Evolutionary conservation across 35 echinoderm and acorn worm genomes (phyloP).

Genomic region (Strongylocentrotus purpuratus): DNA sequence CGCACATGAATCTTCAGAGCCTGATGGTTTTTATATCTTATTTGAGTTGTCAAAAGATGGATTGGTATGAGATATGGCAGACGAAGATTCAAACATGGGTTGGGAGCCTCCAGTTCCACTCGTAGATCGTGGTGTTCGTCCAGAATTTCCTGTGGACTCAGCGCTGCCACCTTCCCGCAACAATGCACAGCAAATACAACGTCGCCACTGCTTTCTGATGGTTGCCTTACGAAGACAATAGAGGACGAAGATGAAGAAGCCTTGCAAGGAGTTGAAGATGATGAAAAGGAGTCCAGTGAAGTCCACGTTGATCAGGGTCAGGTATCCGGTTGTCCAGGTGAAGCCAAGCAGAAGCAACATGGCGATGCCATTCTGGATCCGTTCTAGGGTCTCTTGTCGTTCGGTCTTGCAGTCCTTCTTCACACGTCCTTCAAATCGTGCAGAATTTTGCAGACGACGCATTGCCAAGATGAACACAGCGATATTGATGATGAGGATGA

Average conservation of each 20-base stretch:
- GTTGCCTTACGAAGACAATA: neutral
- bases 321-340: neutral
- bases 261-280: slow-evolving; percentile 2
- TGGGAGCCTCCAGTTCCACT: no score
- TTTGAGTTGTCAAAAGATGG: no score
- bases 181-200: no score
- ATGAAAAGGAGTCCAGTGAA: neutral
- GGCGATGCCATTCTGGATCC: neutral
- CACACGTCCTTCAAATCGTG: neutral
- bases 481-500: neutral
- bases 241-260: slow-evolving; percentile 11
- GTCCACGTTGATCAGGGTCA: neutral
- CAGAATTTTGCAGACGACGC: neutral
- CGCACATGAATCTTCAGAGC: no score
- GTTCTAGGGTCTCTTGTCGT: neutral
- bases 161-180: no score
- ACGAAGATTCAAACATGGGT: no score
- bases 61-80: neutral
- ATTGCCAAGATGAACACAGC: neutral
- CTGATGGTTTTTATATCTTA: no score
- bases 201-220: slow-evolving; percentile 5
- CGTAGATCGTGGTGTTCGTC: no score
- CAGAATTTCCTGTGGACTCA: no score
- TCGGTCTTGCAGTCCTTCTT: neutral
- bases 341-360: neutral